Conservation (phyloP, 2,888 invertebrate genomes). For the Rhingia campestris region DNA sequence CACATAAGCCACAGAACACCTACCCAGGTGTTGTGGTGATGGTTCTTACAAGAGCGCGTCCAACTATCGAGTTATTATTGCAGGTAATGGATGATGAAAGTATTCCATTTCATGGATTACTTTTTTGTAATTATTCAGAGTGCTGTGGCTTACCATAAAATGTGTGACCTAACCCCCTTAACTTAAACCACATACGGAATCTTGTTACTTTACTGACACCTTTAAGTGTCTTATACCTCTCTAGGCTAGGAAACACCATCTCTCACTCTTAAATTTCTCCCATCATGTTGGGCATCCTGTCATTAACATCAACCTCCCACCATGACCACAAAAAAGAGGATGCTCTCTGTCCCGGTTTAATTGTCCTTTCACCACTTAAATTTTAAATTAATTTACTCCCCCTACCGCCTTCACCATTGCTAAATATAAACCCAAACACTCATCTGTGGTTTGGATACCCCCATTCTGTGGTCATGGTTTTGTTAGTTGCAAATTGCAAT, state of each 20-base stretch:
- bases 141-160: neutral
- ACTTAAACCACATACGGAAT: neutral
- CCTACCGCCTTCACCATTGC: conserved; percentile 23
- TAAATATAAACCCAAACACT: conserved; percentile 23
- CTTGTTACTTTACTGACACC: too few relatives aligned
- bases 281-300: too few relatives aligned
- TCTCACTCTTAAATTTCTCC: too few relatives aligned
- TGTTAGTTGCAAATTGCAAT: conserved; percentile 10
- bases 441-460: conserved; percentile 15
- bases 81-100: neutral
- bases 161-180: neutral
- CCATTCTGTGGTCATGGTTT: conserved; percentile 1
- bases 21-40: too few relatives aligned
- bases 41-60: neutral
- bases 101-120: neutral
- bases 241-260: too few relatives aligned
- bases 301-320: too few relatives aligned
- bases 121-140: conserved; percentile 3
- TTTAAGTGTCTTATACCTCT: too few relatives aligned
- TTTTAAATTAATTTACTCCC: conserved; percentile 42
- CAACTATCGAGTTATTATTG: conserved; percentile 1
- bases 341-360: conserved; percentile 11
- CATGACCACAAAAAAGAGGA: too few relatives aligned
- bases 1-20: too few relatives aligned
- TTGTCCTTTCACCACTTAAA: conserved; percentile 33